Conservation (phyloP, 2,888 invertebrate species). For the Orchestes rusci region DNA sequence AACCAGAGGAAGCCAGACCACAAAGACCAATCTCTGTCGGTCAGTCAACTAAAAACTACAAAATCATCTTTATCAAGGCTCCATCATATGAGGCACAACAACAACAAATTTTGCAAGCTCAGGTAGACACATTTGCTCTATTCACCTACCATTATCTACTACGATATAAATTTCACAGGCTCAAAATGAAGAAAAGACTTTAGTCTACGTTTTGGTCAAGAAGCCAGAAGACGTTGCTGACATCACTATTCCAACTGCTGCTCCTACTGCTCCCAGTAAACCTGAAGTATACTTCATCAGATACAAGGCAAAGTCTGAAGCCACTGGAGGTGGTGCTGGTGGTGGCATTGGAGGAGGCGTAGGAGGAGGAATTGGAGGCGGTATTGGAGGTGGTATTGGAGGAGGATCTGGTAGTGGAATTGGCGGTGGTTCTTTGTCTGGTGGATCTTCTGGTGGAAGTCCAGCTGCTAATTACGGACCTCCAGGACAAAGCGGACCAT, state of each 20-base stretch:
- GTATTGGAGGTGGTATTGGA: slow-evolving; percentile 33
- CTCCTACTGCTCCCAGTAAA: slow-evolving; percentile 78
- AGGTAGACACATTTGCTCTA: slow-evolving; percentile 7
- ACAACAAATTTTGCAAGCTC: slow-evolving; percentile 21
- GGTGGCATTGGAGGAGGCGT: no score
- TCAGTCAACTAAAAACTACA: slow-evolving; percentile 78
- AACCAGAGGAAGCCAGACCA: slow-evolving; percentile 61
- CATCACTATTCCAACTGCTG: slow-evolving; percentile 69
- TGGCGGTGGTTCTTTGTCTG: slow-evolving; percentile 6
- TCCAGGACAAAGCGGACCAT: slow-evolving; percentile 36
- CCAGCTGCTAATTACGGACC: slow-evolving; percentile 42
- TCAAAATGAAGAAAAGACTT: slow-evolving; percentile 79
- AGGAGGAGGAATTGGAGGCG: slow-evolving; percentile 38
- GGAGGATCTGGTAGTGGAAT: neutral
- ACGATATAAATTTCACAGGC: slow-evolving; percentile 37
- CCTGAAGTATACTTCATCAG: slow-evolving; percentile 87
- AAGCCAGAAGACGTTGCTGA: slow-evolving; percentile 79
- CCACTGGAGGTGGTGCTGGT: slow-evolving; percentile 32
- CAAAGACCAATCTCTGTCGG: slow-evolving; percentile 58
- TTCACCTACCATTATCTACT: neutral
- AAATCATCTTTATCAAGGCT: slow-evolving; percentile 86
- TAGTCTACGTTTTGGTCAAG: slow-evolving; percentile 82
- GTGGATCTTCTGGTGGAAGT: slow-evolving; percentile 35
- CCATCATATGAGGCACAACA: slow-evolving; percentile 55
- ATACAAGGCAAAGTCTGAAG: slow-evolving; percentile 65